Conservation (phyloP, 2,888 invertebrate genomes). For the Andricus curvator region DNA sequence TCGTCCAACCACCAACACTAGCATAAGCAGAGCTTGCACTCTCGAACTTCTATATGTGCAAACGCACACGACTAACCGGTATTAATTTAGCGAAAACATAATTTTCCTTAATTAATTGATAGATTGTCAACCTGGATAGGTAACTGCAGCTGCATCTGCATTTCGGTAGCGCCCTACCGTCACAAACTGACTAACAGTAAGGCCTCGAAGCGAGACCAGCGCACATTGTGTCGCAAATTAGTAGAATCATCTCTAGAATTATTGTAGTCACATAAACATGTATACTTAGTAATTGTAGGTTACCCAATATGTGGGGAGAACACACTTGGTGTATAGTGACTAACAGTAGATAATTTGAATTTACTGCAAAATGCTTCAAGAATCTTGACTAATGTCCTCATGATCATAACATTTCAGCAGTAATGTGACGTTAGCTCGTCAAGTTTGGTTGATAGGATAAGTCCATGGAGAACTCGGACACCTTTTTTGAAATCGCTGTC, state of each 20-base stretch:
- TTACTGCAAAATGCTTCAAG: background rate
- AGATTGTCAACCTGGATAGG: constrained; percentile 73
- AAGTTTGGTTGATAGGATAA: background rate
- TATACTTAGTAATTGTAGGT: background rate
- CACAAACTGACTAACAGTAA: background rate
- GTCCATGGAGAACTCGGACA: too few relatives aligned
- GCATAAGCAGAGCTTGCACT: constrained; percentile 13
- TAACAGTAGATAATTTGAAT: background rate
- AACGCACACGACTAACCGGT: constrained; percentile 48
- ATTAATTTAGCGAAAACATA: constrained; percentile 71
- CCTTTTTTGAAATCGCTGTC: too few relatives aligned
- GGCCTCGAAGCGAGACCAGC: background rate
- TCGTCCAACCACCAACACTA: constrained; percentile 18
- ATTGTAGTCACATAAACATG: constrained; percentile 69
- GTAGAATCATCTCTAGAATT: constrained; percentile 68
- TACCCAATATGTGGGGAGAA: background rate
- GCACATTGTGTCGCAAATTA: background rate
- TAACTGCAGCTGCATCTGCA: constrained; percentile 63
- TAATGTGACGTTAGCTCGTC: background rate
- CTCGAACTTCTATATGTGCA: background rate
- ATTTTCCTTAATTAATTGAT: constrained; percentile 78
- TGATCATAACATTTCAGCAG: background rate
- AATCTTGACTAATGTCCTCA: background rate
- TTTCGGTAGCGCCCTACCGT: constrained; percentile 52
- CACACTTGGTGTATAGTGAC: background rate